These are phyloP conservation scores for Acanthochromis polyacanthus DNA, from an alignment of 2,113 vertebrate species.

Conservation along the genomic window DNA sequence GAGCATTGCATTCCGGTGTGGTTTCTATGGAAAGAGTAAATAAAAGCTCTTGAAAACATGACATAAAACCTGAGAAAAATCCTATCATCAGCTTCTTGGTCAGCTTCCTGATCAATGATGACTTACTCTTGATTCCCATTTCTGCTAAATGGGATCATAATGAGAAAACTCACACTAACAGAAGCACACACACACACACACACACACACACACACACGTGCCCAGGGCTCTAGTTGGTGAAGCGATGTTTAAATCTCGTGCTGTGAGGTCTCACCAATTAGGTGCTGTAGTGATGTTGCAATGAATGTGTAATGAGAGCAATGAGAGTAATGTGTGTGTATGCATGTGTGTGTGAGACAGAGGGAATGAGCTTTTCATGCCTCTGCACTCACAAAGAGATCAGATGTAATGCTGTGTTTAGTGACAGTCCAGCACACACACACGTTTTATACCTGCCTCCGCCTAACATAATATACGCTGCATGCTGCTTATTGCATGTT, in stretches of 20 bases:
- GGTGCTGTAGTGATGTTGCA: constrained; percentile 26
- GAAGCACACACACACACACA: not conserved
- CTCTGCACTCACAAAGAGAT: constrained; percentile 9
- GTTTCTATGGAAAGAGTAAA: not conserved
- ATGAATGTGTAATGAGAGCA: constrained; percentile 48
- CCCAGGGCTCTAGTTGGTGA: constrained; percentile 34
- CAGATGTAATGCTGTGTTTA: constrained; percentile 32
- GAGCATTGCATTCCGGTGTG: not conserved
- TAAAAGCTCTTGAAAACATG: not conserved
- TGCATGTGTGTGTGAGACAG: not conserved
- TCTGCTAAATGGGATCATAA: not conserved
- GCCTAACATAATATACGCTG: not conserved
- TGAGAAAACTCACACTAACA: not conserved
- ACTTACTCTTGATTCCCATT: not conserved
- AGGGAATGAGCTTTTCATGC: too few relatives aligned
- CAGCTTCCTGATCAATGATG: constrained; percentile 1
- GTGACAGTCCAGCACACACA: constrained; percentile 32
- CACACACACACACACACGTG: not conserved
- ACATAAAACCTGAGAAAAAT: not conserved
- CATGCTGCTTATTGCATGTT: constrained; percentile 11
- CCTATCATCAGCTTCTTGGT: not conserved
- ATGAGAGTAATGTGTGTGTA: constrained; percentile 19
- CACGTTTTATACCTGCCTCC: not conserved
- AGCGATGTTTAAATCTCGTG: constrained; percentile 59
- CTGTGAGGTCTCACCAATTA: constrained; percentile 30